phyloP scores from a whole-genome alignment of 2,797 vertebrate genomes.

The Molothrus aeneus region DNA sequence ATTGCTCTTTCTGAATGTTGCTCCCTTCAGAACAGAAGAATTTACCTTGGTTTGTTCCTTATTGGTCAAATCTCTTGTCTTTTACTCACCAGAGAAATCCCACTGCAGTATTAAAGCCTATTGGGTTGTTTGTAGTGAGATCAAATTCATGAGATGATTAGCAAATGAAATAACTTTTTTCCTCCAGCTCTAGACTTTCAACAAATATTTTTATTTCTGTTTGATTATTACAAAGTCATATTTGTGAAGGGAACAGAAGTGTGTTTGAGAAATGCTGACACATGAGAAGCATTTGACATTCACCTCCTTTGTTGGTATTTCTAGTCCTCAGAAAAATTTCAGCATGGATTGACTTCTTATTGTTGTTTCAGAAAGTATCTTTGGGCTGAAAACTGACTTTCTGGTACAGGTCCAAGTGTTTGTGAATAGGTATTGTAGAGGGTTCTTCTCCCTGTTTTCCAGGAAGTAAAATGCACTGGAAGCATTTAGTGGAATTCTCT shows the following conservation, averaged over 20 bases:
- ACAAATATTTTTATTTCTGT: background rate
- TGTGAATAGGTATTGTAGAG: background rate
- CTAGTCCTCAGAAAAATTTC: background rate
- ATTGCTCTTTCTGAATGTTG: fast-evolving
- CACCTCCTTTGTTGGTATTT: background rate
- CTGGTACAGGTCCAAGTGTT: background rate
- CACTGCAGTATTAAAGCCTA: background rate
- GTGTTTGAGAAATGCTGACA: background rate
- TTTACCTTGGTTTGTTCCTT: background rate
- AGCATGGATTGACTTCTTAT: background rate
- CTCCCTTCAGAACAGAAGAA: background rate
- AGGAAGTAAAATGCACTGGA: background rate
- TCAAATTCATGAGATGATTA: background rate
- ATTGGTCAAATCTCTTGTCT: background rate
- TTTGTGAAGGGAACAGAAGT: background rate
- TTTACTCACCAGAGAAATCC: background rate
- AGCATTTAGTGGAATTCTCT: background rate
- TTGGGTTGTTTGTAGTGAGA: background rate
- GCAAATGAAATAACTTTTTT: background rate
- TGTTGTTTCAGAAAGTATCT: background rate
- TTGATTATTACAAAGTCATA: background rate
- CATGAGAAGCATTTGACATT: background rate
- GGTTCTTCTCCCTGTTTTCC: background rate
- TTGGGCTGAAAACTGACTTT: background rate
- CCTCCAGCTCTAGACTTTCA: background rate